Evolutionary conservation across 2,888 invertebrate species (phyloP).

Genomic region (Gibbula magus): DNA sequence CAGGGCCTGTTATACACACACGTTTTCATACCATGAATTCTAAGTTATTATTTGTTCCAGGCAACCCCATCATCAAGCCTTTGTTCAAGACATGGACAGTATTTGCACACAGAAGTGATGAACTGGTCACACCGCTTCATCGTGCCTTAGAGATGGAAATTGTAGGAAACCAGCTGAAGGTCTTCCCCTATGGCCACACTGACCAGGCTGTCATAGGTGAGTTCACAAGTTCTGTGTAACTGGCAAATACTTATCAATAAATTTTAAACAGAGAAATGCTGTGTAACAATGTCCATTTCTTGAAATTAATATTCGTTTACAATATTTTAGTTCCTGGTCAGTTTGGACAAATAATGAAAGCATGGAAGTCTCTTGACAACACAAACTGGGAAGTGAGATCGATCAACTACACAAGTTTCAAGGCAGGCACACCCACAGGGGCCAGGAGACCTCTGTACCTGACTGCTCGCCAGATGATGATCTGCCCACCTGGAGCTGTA

Average conservation of each 20-base stretch:
- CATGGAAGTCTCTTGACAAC: not conserved
- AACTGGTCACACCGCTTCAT: not conserved
- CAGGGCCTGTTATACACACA: too few species aligned
- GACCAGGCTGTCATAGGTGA: not conserved
- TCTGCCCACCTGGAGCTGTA: not conserved
- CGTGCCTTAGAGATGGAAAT: not conserved
- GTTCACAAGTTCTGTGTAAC: not conserved
- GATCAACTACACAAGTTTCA: not conserved
- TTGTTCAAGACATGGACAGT: conserved; percentile 3
- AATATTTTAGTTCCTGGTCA: not conserved
- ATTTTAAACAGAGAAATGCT: not conserved
- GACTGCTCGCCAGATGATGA: not conserved
- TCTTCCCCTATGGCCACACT: not conserved
- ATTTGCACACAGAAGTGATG: not conserved
- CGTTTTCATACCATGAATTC: too few species aligned
- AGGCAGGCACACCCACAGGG: not conserved
- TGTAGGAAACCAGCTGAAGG: not conserved
- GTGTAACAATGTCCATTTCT: not conserved
- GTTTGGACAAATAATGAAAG: not conserved
- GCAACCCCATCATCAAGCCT: not conserved
- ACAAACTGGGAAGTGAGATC: not conserved
- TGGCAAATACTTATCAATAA: too few species aligned
- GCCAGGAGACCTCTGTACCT: not conserved
- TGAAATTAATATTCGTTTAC: not conserved
- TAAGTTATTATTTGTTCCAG: not conserved